These are phyloP conservation scores for Petrocephalus zakoni DNA, from an alignment of 2,113 vertebrate genomes.

Conservation along the genomic window DNA sequence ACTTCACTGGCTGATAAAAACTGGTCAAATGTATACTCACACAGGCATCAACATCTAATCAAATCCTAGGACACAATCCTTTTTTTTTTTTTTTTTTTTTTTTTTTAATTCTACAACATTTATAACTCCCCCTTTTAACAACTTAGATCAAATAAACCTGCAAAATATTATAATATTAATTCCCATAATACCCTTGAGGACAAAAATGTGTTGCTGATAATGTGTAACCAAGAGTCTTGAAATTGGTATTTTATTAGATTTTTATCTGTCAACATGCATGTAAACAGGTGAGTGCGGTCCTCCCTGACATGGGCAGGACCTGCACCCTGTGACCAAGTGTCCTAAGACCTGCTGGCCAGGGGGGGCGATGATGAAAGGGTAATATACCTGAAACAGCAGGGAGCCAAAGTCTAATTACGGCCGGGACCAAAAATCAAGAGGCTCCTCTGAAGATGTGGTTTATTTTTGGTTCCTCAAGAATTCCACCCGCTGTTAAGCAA, in stretches of 20 bases:
- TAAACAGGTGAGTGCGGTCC: neutral
- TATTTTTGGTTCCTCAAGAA: conserved; percentile 11
- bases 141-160: neutral
- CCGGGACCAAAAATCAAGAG: neutral
- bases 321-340: neutral
- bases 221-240: neutral
- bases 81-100: neutral
- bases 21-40: neutral
- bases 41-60: neutral
- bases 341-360: neutral
- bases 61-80: neutral
- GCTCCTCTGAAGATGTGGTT: neutral
- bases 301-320: neutral
- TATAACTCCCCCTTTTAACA: neutral
- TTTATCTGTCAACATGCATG: neutral
- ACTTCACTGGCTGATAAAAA: neutral
- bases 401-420: neutral
- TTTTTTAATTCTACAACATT: neutral
- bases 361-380: neutral
- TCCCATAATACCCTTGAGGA: neutral
- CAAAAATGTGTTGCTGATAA: neutral
- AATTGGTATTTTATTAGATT: neutral
- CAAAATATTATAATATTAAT: conserved; percentile 3
- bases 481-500: conserved; percentile 35
- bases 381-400: neutral